Conservation (phyloP, 1,140 invertebrate species). For the Penaeus chinensis region DNA sequence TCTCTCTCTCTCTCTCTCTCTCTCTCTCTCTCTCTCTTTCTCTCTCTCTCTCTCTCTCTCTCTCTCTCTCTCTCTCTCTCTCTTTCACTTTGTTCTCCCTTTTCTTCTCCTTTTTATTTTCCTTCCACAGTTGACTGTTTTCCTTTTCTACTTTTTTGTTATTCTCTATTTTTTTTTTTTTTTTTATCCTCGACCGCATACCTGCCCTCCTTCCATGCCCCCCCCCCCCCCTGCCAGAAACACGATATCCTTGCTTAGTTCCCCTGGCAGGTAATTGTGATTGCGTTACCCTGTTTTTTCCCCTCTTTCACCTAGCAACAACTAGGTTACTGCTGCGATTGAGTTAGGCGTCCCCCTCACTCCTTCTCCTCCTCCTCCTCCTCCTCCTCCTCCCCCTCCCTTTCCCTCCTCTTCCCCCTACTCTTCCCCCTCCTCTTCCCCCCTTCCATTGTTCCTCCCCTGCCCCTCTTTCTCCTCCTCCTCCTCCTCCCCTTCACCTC, state of each 20-base stretch:
- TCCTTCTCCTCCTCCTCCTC: background rate
- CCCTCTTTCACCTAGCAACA: slow-evolving; percentile 1
- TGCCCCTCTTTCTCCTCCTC: background rate
- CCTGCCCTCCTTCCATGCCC: background rate
- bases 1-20: too few relatives aligned
- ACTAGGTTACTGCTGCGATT: background rate
- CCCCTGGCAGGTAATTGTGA: background rate
- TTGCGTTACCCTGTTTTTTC: background rate
- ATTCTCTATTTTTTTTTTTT: too few relatives aligned
- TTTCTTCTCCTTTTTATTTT: too few relatives aligned
- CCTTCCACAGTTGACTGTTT: too few relatives aligned
- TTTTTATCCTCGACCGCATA: too few relatives aligned
- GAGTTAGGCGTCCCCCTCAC: background rate
- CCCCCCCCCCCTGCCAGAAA: background rate
- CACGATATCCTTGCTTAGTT: background rate
- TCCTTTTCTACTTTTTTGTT: too few relatives aligned
- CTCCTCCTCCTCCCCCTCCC: background rate
- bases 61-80: too few relatives aligned
- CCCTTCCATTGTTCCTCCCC: background rate
- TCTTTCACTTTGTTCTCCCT: too few relatives aligned
- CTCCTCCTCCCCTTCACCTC: background rate
- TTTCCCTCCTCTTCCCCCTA: background rate
- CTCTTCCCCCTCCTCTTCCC: background rate
- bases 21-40: too few relatives aligned
- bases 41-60: too few relatives aligned